A percentile compares a stretch with the other conserved stretches of the same genome.
These are phyloP conservation scores for Clistopyga incitator DNA, from an alignment of 2,888 invertebrate species.

Conservation along the genomic window DNA sequence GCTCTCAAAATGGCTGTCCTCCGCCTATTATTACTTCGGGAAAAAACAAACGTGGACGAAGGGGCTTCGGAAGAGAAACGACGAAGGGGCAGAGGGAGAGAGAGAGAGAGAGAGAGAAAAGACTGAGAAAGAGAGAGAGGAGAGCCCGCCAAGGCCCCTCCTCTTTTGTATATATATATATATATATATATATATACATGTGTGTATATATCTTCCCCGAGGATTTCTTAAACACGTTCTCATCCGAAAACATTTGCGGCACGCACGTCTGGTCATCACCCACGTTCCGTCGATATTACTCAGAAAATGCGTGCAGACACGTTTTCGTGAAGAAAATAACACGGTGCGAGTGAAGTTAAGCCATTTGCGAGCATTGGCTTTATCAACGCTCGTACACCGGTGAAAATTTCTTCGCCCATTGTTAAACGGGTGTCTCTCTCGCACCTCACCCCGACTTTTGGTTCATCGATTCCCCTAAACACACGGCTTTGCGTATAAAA, in stretches of 20 bases:
- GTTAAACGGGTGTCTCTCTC: too few species aligned
- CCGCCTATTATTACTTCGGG: conserved; percentile 83
- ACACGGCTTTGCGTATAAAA: too few species aligned
- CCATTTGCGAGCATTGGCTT: too few species aligned
- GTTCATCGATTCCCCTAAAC: too few species aligned
- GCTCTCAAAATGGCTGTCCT: conserved; percentile 84
- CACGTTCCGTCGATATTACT: conserved; percentile 52
- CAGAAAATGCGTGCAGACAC: conserved; percentile 30
- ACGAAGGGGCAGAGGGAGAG: conserved; percentile 45
- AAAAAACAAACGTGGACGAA: conserved; percentile 65
- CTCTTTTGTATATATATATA: conserved; percentile 57
- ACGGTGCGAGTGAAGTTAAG: background rate
- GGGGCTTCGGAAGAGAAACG: conserved; percentile 44
- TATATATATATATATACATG: conserved; percentile 44
- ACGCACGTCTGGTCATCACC: conserved; percentile 57
- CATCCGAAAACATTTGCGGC: conserved; percentile 67
- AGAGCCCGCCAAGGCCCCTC: conserved; percentile 70
- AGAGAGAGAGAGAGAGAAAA: conserved; percentile 35
- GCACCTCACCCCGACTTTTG: too few species aligned
- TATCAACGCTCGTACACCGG: too few species aligned
- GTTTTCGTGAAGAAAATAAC: conserved; percentile 24
- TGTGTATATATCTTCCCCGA: conserved; percentile 29
- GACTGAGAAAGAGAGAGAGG: conserved; percentile 37
- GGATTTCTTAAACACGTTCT: conserved; percentile 65
- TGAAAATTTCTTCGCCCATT: too few species aligned